phyloP scores from a whole-genome alignment of 2,797 vertebrate species.

The Phrynocephalus forsythii region DNA sequence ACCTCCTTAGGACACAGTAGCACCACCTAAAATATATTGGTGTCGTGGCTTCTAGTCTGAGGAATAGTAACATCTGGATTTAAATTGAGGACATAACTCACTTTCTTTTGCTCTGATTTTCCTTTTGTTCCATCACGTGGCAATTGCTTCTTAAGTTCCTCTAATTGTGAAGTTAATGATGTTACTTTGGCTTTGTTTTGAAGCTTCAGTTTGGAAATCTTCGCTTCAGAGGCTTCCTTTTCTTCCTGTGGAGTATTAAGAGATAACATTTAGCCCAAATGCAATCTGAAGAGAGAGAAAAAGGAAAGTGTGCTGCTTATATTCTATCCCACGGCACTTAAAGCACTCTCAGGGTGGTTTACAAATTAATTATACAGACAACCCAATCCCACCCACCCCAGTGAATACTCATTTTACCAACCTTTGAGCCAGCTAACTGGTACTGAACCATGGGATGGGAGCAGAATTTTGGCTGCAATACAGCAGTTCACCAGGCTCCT shows the following conservation, averaged over 20 bases:
- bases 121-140: constrained; percentile 66
- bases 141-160: constrained; percentile 86
- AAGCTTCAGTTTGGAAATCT: constrained; percentile 88
- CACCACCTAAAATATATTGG: no score
- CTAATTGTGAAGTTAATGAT: constrained; percentile 85
- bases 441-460: no score
- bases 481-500: no score
- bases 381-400: no score
- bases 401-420: no score
- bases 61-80: neutral
- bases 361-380: no score
- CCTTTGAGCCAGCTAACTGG: no score
- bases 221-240: constrained; percentile 86
- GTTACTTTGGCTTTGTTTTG: constrained; percentile 92
- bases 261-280: constrained; percentile 12
- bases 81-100: constrained; percentile 45
- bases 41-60: neutral
- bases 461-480: no score
- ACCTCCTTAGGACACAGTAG: neutral
- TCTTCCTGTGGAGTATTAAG: constrained; percentile 78
- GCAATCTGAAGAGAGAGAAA: neutral
- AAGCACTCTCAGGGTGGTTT: no score
- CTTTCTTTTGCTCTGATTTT: constrained; percentile 82
- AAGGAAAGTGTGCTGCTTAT: no score
- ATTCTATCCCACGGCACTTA: no score